Evolutionary conservation across 2,797 vertebrate genomes (phyloP), one percentile per base, ranked within the genome.

Genomic region (Melanotaenia nigrans): DNA sequence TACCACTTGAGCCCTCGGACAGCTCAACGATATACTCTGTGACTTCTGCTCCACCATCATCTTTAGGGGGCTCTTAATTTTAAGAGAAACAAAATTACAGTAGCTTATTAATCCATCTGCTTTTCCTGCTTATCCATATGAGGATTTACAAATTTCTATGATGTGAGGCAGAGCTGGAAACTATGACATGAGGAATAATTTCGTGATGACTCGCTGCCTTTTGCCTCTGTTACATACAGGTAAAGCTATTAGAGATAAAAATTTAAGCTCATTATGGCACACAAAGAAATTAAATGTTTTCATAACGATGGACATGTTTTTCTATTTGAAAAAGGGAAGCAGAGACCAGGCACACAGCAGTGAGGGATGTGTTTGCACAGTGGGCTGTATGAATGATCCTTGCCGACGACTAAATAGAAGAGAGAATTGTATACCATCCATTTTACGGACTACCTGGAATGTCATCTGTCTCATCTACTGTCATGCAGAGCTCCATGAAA

Each of bases 21-120:
- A 98, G 94, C 87, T 99, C 97, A 84, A 97, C 95, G 28, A 96
- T 83, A 2, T 98, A 99, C 2, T 96, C 96, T 36, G 94, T 96
- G 86, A 99, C 94, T 77, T 94, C 88, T 74, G 96, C 94, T 25
- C 98, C 98, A 67, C 98, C 98, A 18, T 4, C 94, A 72, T 99
- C 98, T 93, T 96, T 98, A 18, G 98, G 98, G 4, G 96, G 93
- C 79, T 98, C 97, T 99, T 75, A 57, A 80, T 61, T 65, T 73
- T 5, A 65, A 78, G 64, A 53, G 0, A 60, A 69, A 73, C 2
- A 63, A 35, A 18, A 45, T 24, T 38, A 36, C 32, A 60, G 16
- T 0, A 69, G 40, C 3, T 58, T 62, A 30, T 35, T 59, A 71
- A 28, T 6, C n/a, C 36, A 28, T 51, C 9, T 9, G 36, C 12